Base-by-base conservation (phyloP, 1,140 invertebrate species). In the Aphis gossypii region DNA sequence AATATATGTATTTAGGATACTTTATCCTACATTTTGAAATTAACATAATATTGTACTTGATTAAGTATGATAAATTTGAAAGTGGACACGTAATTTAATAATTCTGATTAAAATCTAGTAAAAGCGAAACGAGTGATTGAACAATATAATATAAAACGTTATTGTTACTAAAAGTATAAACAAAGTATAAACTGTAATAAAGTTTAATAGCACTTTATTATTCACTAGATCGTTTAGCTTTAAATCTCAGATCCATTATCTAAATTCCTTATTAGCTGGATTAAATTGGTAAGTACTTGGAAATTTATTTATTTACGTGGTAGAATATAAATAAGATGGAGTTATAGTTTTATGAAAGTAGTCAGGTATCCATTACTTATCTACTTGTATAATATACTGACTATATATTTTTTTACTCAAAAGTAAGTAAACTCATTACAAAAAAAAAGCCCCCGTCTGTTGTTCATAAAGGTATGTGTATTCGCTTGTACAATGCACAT, bases 191-290 rank as follows among this genome's bases (percentile, higher is more conserved):
- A 88, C 46, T 88, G 86, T 48, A 35, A 88, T 51, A 51, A 89
- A 87, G 84, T 87, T 84, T 87, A 87, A 51, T 89, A 54, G 87
- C 48, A 54, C 87, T 54, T 87, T 89, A 89, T 54, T 89, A 54
- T 89, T 54, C 87, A 35, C 46, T 89, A 54, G 48, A 54, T 89
- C n/a, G 87, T 89, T 89, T 89, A 54, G n/a, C 48, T 51, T 89
- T 89, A 89, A 89, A 54, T 54, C 21, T 89, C n/a, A 30, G 30
- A 54, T 89, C 87, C 48, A 89, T 54, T 89, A 89, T 54, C 30
- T 54, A 89, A 89, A 89, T 89, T 51, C 48, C 87, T 54, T 54
- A 89, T 88, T 51, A 88, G 86, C n/a, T 35, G 30, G 46, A 88
- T 51, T 88, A 88, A 51, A 88, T n/a, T 51, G 46, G 86, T 88